phyloP scores from a whole-genome alignment of 2,888 invertebrate species.

The Quadroppia sp. region DNA sequence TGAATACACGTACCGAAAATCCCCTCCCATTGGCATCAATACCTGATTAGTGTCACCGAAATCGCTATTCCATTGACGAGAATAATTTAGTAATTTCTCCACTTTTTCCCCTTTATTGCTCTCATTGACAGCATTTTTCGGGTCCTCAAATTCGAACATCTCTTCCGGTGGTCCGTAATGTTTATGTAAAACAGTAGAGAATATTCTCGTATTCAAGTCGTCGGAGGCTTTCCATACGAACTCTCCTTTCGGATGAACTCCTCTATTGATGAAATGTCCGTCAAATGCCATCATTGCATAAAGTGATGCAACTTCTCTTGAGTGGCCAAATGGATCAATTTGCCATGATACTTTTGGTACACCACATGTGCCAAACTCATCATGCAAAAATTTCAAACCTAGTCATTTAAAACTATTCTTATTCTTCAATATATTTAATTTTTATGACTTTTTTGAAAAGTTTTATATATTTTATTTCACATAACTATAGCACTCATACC shows the following conservation, averaged over 20 bases:
- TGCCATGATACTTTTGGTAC: slow-evolving; percentile 59
- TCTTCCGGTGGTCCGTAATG: slow-evolving; percentile 37
- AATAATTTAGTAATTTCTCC: background rate
- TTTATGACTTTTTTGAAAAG: too few species aligned
- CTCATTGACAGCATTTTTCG: background rate
- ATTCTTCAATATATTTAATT: too few species aligned
- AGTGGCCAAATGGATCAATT: slow-evolving; percentile 82
- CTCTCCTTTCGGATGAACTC: slow-evolving; percentile 64
- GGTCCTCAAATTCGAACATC: slow-evolving; percentile 27
- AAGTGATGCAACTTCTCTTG: slow-evolving; percentile 72
- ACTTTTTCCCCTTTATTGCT: background rate
- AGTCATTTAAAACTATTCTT: slow-evolving; percentile 42
- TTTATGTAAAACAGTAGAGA: background rate
- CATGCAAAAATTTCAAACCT: slow-evolving; percentile 51
- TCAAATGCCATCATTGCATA: slow-evolving; percentile 75
- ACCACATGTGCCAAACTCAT: slow-evolving; percentile 65
- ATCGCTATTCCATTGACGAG: background rate
- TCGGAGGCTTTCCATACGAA: slow-evolving; percentile 61
- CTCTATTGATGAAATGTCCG: slow-evolving; percentile 60
- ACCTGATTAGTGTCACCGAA: slow-evolving; percentile 34
- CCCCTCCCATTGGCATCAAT: slow-evolving; percentile 35
- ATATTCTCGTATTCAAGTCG: slow-evolving; percentile 57
- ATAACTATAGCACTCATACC: slow-evolving; percentile 61
- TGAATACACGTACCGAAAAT: slow-evolving; percentile 56
- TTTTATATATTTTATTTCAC: too few species aligned